Evolutionary conservation across 2,888 invertebrate genomes (phyloP).

Genomic region (Saturnia pavonia): DNA sequence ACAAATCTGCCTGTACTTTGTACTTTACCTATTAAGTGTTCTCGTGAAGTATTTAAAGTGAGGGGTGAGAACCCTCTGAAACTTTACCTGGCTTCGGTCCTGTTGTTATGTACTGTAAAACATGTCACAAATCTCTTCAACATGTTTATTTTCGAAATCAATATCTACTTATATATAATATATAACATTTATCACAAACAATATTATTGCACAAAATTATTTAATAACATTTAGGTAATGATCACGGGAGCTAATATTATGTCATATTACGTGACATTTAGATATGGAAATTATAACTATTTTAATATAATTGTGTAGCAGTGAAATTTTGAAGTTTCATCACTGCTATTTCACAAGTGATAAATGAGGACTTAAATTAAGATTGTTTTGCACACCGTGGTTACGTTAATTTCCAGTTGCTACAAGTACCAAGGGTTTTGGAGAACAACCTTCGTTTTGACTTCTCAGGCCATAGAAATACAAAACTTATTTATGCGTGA

Average conservation of each 20-base stretch:
- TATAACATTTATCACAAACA: conserved; percentile 18
- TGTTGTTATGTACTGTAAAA: not conserved
- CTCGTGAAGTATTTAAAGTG: not conserved
- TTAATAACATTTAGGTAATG: not conserved
- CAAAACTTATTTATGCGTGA: too few relatives aligned
- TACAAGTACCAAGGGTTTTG: too few relatives aligned
- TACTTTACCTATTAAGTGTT: not conserved
- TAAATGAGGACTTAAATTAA: too few relatives aligned
- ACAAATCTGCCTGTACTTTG: too few relatives aligned
- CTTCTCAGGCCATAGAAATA: too few relatives aligned
- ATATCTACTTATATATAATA: not conserved
- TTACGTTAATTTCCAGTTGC: too few relatives aligned
- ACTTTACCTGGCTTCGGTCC: not conserved
- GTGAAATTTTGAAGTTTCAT: too few relatives aligned
- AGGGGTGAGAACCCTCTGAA: not conserved
- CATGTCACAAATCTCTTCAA: not conserved
- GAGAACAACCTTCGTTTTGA: too few relatives aligned
- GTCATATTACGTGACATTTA: not conserved
- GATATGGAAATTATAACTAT: too few relatives aligned
- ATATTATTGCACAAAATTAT: conserved; percentile 4
- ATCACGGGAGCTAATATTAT: not conserved
- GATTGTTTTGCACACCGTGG: too few relatives aligned
- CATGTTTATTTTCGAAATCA: not conserved
- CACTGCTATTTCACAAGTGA: too few relatives aligned
- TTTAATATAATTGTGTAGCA: too few relatives aligned